Evolutionary conservation across 2,888 invertebrate species (phyloP), one percentile per base, ranked within the genome.

Genomic region (Acrobasis consociella): DNA sequence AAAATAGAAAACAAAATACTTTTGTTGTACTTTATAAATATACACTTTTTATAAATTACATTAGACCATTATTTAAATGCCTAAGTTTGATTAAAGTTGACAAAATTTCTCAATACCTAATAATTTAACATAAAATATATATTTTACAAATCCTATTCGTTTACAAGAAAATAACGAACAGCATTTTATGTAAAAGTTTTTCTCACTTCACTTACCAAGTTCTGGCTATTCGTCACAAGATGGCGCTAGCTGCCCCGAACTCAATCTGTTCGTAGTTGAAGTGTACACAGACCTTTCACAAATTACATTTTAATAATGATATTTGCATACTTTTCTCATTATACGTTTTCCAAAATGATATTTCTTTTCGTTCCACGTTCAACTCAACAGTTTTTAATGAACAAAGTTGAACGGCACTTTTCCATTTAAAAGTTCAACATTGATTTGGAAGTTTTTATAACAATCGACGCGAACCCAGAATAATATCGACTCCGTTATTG

Each of bases 361-460:
- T 80, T 79, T 77, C 74, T 74, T 76, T 81, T 80, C 76, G 76
- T 72, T 69, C 74, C 71, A 68, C 73, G 73, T 58, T 71, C 73
- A 81, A 82, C 81, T 85, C 82, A 77, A 78, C 83, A 82, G 81
- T 85, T 87, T 85, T 65, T 89, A 89, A 88, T 88, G 87, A 89
- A 88, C 82, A 83, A 87, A 89, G 85, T 89, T 88, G 77, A 78
- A 77, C 75, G 72, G 73, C 80, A 85, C 83, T 87, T 88, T 89
- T 87, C 86, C 87, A 87, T 89, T 89, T 86, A 85, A 83, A 87
- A 88, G 78, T 88, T 89, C 76, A 77, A 76, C 82, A 82, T 86
- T 83, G 84, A 83, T 83, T 84, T 76, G 74, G 72, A 85, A 87
- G 77, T 85, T 86, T 76, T 81, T 76, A 75, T 82, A 80, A 82